Evolutionary conservation across 2,797 vertebrate genomes (phyloP).

Genomic region (Gallinago solitaria): DNA sequence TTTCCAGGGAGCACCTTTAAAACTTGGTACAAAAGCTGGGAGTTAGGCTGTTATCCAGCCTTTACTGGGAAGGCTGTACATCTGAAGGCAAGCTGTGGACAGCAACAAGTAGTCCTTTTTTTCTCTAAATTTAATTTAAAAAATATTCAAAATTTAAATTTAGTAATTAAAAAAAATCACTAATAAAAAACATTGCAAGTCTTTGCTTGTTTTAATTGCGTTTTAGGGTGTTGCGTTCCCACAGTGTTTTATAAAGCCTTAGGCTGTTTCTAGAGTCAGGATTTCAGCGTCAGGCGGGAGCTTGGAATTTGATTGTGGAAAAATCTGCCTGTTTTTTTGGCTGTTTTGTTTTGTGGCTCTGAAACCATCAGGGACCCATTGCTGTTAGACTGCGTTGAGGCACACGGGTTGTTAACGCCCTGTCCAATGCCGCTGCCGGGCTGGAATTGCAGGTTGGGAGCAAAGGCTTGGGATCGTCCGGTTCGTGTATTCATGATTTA

Average conservation of each 20-base stretch:
- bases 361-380: fast-evolving
- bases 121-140: not conserved
- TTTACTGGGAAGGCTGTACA: not conserved
- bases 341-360: not conserved
- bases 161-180: not conserved
- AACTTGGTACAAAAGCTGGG: not conserved
- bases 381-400: fast-evolving
- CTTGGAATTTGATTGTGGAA: not conserved
- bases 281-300: not conserved
- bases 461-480: not conserved
- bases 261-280: not conserved
- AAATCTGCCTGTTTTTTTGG: not conserved
- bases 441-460: not conserved
- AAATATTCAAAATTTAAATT: not conserved
- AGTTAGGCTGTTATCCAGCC: fast-evolving
- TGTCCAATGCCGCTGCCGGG: not conserved
- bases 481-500: not conserved
- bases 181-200: no score
- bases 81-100: not conserved
- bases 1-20: not conserved
- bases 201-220: not conserved
- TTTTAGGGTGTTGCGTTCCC: not conserved
- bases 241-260: not conserved
- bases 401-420: not conserved
- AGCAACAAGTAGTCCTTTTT: not conserved